Evolutionary conservation across 2,888 invertebrate genomes (phyloP).

Genomic region (Gari tellinella): DNA sequence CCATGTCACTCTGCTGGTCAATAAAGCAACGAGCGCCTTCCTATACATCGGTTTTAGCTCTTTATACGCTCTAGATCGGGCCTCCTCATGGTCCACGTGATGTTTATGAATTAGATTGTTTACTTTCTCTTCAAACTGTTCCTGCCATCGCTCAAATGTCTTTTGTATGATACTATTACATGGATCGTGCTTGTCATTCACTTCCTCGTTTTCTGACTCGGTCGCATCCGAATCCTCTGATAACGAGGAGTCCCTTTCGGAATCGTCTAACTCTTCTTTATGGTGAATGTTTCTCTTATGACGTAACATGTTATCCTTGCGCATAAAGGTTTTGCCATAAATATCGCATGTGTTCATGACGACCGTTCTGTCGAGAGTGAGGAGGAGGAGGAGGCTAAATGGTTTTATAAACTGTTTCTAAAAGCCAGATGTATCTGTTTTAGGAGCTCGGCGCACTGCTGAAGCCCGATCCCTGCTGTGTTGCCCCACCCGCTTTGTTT

Average conservation of each 20-base stretch:
- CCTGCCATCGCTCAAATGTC: constrained; percentile 16
- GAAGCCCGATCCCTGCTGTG: too few species aligned
- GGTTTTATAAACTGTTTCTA: too few species aligned
- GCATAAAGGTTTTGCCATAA: constrained; percentile 5
- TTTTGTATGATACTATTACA: constrained; percentile 14
- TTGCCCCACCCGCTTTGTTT: neutral
- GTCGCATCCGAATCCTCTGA: neutral
- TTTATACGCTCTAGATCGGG: neutral
- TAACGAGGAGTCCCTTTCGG: neutral
- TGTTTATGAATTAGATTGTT: constrained; percentile 2
- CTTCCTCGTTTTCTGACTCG: constrained; percentile 12
- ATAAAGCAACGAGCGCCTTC: constrained; percentile 6
- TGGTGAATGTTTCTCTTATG: constrained; percentile 15
- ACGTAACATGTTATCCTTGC: constrained; percentile 9
- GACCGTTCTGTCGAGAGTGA: neutral
- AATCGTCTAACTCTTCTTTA: constrained; percentile 5
- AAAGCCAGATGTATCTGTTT: too few species aligned
- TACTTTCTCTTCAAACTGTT: constrained; percentile 12
- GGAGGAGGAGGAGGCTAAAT: constrained; percentile 19
- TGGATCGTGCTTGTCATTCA: constrained; percentile 3
- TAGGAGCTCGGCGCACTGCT: too few species aligned
- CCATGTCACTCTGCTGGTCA: constrained; percentile 3
- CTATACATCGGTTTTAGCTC: constrained; percentile 6
- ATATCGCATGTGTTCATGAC: constrained; percentile 22
- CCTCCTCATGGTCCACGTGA: neutral